Evolutionary conservation across 1,140 invertebrate species (phyloP).

Genomic region (Leptinotarsa texana): DNA sequence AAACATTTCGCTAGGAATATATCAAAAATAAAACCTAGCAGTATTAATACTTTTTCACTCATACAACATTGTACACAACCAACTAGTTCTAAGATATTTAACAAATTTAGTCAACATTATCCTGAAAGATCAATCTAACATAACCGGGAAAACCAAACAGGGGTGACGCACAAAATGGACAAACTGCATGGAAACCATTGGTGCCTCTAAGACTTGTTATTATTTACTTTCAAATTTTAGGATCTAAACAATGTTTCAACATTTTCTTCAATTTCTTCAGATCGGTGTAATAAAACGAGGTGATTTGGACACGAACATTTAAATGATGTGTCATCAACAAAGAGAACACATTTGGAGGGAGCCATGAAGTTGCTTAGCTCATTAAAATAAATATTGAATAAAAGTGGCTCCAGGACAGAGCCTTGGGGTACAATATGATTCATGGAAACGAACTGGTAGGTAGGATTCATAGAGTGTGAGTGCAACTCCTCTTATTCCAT

Average conservation of each 20-base stretch:
- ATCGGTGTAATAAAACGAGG: too few relatives aligned
- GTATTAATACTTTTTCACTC: conserved; percentile 42
- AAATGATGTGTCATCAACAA: conserved; percentile 6
- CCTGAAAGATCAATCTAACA: conserved; percentile 97
- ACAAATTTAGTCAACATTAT: conserved; percentile 83
- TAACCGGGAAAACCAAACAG: conserved; percentile 88
- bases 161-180: conserved; percentile 97
- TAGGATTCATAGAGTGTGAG: not conserved
- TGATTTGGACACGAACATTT: not conserved
- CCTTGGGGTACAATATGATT: not conserved
- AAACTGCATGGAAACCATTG: conserved; percentile 96
- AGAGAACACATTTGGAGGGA: not conserved
- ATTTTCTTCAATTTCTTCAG: too few relatives aligned
- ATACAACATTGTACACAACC: conserved; percentile 26
- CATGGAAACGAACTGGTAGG: conserved; percentile 13
- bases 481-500: conserved; percentile 2
- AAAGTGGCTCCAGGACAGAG: not conserved
- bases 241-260: too few relatives aligned
- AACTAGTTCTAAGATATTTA: not conserved
- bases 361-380: too few relatives aligned
- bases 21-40: conserved; percentile 25
- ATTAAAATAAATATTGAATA: too few relatives aligned
- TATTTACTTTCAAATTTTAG: too few relatives aligned
- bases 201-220: conserved; percentile 58
- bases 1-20: too few relatives aligned